phyloP scores from a whole-genome alignment of 2,888 invertebrate species.

The Noctua janthina region DNA sequence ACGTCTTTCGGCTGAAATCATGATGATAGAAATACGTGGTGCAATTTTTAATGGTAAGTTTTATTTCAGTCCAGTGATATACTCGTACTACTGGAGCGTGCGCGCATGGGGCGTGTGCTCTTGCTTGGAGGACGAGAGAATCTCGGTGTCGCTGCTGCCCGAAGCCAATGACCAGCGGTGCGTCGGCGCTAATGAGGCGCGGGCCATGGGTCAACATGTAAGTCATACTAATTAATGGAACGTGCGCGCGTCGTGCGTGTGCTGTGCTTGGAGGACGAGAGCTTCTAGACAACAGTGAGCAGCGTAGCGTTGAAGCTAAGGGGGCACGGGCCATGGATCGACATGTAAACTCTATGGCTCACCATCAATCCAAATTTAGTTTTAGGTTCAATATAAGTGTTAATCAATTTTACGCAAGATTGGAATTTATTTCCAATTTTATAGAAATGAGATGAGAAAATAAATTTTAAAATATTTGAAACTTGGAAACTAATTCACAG shows the following conservation, averaged over 20 bases:
- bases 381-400: neutral
- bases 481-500: neutral
- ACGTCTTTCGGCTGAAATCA: no score
- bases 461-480: neutral
- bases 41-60: neutral
- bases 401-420: neutral
- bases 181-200: conserved; percentile 65
- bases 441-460: neutral
- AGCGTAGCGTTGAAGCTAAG: conserved; percentile 69
- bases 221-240: neutral
- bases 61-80: conserved; percentile 75
- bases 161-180: conserved; percentile 66
- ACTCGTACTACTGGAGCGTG: conserved; percentile 81
- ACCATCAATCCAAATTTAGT: no score
- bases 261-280: neutral
- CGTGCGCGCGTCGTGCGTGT: no score
- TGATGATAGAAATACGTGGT: neutral
- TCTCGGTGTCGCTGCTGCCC: neutral
- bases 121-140: conserved; percentile 69
- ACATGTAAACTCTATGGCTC: neutral
- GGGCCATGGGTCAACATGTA: neutral
- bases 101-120: conserved; percentile 80
- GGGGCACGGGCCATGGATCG: conserved; percentile 40
- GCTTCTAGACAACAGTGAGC: conserved; percentile 33
- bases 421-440: neutral